Evolutionary conservation across 2,888 invertebrate genomes (phyloP), one percentile per base, ranked within the genome.

Genomic region (Frankliniella fusca): DNA sequence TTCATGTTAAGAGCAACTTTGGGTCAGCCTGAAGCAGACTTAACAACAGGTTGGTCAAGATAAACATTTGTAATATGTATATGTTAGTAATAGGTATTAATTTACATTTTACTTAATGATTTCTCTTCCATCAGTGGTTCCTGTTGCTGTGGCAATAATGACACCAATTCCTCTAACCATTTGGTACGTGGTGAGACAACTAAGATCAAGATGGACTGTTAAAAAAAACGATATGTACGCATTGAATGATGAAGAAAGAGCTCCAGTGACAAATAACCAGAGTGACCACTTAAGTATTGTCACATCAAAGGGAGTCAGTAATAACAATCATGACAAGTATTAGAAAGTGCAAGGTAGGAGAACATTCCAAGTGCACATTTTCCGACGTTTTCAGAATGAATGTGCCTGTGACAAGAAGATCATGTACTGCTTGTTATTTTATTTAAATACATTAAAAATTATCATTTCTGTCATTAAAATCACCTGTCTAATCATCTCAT

Each of bases 81-180:
- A 27, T 80, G 80, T 49, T 49, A 54, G n/a, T 23, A 80, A 76
- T 82, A n/a, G n/a, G n/a, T n/a, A 80, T 76, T 70, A 20, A 23
- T 82, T 81, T 61, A 28, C 50, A 23, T 81, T 80, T 80, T 48
- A 80, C 76, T 18, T 80, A 18, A 79, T 82, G 61, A 3, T 20
- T 48, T 48, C 18, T 48, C 20, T 20, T 81, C 81, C 28, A 20
- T 83, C 90, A 92, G 96, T 97, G 85, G 92, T 96, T 83, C 97
- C 98, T 5, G 97, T 98, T 0, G 92, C 96, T 3, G 94, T 96
- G 28, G 97, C 97, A 27, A 93, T 97, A 80, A 96, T 98, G 95
- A 98, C 98, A 0, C 98, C 98, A 0, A 87, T 97, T 48, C 97
- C 98, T 0, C 90, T 97, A 23, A 28, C 50, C 20, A 23, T 76